A percentile compares a stretch with the other conserved stretches of the same genome.
Evolutionary conservation across 2,797 vertebrate species (phyloP).

Genomic region (Propithecus perrieri): DNA sequence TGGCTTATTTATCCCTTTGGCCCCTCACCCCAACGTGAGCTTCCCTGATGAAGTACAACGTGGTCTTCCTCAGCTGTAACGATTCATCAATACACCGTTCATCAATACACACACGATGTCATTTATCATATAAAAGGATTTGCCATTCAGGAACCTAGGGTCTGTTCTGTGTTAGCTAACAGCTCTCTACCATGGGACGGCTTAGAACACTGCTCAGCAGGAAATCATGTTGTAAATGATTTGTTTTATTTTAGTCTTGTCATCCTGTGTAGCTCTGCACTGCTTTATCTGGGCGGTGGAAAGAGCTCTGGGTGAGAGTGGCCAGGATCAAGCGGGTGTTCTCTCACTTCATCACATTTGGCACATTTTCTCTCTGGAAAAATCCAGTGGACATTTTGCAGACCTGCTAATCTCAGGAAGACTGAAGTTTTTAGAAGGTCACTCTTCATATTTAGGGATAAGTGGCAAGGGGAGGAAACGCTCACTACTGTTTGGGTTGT

Average conservation of each 20-base stretch:
- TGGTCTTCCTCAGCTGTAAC: conserved; percentile 70
- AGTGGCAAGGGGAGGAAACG: conserved; percentile 69
- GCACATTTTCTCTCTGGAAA: conserved; percentile 68
- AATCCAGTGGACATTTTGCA: conserved; percentile 73
- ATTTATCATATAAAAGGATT: conserved; percentile 73
- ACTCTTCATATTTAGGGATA: conserved; percentile 61
- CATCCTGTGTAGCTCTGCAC: conserved; percentile 68
- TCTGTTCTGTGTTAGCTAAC: conserved; percentile 79
- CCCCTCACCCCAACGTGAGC: conserved; percentile 64
- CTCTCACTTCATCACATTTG: conserved; percentile 65
- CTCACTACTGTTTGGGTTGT: conserved; percentile 72
- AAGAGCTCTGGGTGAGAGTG: conserved; percentile 59
- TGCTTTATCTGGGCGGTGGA: conserved; percentile 67
- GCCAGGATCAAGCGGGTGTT: conserved; percentile 66
- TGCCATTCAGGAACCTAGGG: conserved; percentile 51
- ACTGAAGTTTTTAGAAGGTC: conserved; percentile 65
- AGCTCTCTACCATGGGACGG: conserved; percentile 44
- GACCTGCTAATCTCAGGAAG: conserved; percentile 76
- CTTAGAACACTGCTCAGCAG: conserved; percentile 54
- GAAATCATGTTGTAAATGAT: conserved; percentile 65
- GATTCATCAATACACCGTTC: neutral
- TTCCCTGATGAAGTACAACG: conserved; percentile 74
- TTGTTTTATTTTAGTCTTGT: conserved; percentile 76
- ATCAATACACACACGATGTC: conserved; percentile 48
- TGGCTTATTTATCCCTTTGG: conserved; percentile 31